Evolutionary conservation across 2,888 invertebrate species (phyloP).

Genomic region (Stomorhina lunata): DNA sequence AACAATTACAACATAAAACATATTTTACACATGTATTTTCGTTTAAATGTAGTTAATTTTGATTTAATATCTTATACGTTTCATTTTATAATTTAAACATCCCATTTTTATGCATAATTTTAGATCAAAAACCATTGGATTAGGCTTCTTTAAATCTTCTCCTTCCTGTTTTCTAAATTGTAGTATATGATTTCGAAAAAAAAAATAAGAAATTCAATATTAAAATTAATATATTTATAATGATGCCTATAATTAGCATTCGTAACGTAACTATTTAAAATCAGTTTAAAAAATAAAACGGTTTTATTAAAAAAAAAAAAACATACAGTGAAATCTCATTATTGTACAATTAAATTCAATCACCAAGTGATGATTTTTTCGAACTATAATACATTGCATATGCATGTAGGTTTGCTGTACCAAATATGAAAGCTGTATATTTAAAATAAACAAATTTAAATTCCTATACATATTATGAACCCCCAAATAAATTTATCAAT

Average conservation of each 20-base stretch:
- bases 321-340: conserved; percentile 3
- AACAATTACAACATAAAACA: conserved; percentile 28
- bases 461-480: conserved; percentile 27
- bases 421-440: not conserved
- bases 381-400: not conserved
- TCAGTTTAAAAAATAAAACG: not conserved
- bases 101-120: conserved; percentile 6
- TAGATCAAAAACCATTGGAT: not conserved
- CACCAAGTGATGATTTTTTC: conserved; percentile 13
- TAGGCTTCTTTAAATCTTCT: conserved; percentile 5
- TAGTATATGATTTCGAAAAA: conserved; percentile 19
- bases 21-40: conserved; percentile 24
- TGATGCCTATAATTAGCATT: not conserved
- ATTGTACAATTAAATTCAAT: conserved; percentile 10
- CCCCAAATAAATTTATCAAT: conserved; percentile 22
- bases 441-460: not conserved
- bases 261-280: not conserved
- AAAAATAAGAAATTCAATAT: not conserved
- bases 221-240: not conserved
- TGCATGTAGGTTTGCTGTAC: not conserved
- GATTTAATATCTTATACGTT: conserved; percentile 15
- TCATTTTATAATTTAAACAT: conserved; percentile 16
- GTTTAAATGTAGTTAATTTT: conserved; percentile 42
- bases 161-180: not conserved
- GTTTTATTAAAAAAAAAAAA: not conserved